phyloP scores from a whole-genome alignment of 2,113 vertebrate species.

The Ramphastos sulfuratus region DNA sequence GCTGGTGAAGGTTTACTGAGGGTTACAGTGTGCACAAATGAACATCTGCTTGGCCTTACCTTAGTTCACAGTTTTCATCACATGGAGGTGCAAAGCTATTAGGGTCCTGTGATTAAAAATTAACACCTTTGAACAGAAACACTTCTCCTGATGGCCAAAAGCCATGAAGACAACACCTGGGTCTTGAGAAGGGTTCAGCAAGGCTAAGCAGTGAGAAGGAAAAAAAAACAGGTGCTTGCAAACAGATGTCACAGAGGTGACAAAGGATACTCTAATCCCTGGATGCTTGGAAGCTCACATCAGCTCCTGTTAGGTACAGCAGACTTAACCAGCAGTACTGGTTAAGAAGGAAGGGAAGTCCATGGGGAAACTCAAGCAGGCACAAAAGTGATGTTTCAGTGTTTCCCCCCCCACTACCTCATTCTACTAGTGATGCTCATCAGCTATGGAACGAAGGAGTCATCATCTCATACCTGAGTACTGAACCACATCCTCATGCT shows the following conservation, averaged over 20 bases:
- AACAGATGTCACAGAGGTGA: neutral
- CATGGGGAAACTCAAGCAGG: neutral
- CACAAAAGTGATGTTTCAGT: neutral
- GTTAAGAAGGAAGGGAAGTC: neutral
- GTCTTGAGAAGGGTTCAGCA: neutral
- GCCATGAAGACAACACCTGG: neutral
- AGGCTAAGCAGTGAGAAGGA: neutral
- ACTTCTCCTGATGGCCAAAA: neutral
- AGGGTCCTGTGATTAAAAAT: neutral
- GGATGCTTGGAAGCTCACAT: neutral
- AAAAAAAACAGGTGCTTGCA: neutral
- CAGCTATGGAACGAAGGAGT: slow-evolving; percentile 16
- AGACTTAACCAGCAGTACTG: neutral
- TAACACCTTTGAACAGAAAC: neutral
- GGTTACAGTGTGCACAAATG: neutral
- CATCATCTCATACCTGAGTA: slow-evolving; percentile 9
- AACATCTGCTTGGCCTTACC: neutral
- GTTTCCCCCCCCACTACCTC: slow-evolving; percentile 12
- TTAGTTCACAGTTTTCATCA: neutral
- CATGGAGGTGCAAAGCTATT: neutral
- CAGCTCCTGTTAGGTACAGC: neutral
- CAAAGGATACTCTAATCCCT: neutral
- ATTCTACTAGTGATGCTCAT: slow-evolving; percentile 33
- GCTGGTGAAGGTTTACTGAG: neutral
- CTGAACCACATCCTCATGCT: slow-evolving; percentile 56